Percentiles rank a stretch among this genome's conserved stretches.
phyloP scores from a whole-genome alignment of 2,888 invertebrate species.

The Polylopha cassiicola region DNA sequence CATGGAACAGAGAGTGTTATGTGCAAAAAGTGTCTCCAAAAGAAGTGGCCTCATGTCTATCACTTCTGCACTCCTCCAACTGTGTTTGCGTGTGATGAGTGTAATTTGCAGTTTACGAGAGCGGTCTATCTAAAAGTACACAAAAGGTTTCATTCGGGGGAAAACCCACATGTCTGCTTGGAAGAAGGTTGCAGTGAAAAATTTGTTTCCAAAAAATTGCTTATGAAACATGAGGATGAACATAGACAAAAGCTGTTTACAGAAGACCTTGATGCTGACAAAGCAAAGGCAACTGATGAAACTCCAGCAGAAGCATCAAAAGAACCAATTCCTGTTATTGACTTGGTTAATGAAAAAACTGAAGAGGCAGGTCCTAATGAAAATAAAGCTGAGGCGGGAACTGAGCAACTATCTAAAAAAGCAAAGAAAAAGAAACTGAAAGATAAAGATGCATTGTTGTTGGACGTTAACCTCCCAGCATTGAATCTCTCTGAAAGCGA shows the following conservation, averaged over 20 bases:
- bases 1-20: conserved; percentile 92
- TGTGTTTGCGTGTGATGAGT: conserved; percentile 88
- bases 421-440: conserved; percentile 66
- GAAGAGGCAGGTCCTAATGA: conserved; percentile 55
- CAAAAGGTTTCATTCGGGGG: conserved; percentile 85
- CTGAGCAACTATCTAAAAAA: conserved; percentile 58
- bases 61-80: conserved; percentile 92
- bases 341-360: conserved; percentile 57
- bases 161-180: conserved; percentile 83
- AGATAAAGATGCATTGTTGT: conserved; percentile 66
- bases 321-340: conserved; percentile 53
- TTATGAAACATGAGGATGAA: conserved; percentile 82
- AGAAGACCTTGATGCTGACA: conserved; percentile 50
- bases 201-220: conserved; percentile 88
- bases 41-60: conserved; percentile 94
- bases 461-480: conserved; percentile 83
- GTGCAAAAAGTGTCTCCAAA: conserved; percentile 90
- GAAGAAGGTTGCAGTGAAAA: conserved; percentile 84
- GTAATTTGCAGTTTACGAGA: conserved; percentile 83
- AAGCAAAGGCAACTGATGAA: conserved; percentile 37
- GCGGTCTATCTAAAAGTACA: conserved; percentile 91
- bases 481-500: conserved; percentile 91
- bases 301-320: conserved; percentile 45
- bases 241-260: conserved; percentile 70
- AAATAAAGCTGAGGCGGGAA: conserved; percentile 46